Conservation (phyloP, 2,113 vertebrate genomes). For the Microtus montanus region DNA sequence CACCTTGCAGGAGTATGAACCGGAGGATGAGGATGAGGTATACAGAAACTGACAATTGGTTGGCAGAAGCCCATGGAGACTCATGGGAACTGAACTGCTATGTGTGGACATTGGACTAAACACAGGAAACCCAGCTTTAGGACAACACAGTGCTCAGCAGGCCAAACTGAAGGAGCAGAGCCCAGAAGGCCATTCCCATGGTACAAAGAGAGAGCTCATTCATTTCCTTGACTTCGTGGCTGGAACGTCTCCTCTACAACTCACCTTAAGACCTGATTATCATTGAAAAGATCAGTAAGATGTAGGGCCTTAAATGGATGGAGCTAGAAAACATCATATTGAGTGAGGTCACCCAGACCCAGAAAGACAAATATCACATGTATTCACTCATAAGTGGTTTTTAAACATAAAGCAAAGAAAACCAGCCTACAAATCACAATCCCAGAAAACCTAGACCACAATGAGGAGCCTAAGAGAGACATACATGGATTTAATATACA, state of each 20-base stretch:
- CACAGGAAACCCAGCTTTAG: background rate
- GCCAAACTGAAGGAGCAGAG: background rate
- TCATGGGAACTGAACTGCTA: background rate
- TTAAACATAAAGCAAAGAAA: no score
- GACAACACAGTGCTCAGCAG: background rate
- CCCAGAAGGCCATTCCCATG: background rate
- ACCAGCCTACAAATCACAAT: no score
- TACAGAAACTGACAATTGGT: background rate
- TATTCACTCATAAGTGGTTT: no score
- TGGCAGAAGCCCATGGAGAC: background rate
- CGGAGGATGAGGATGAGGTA: background rate
- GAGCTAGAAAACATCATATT: no score
- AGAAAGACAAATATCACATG: no score
- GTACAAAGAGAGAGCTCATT: background rate
- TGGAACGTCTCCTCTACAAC: background rate
- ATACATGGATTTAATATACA: no score
- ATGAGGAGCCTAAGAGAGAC: no score
- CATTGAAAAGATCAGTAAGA: no score
- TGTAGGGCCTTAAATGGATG: no score
- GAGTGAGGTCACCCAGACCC: no score
- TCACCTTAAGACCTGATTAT: background rate
- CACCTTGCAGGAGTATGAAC: conserved; percentile 36
- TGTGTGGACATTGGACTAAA: background rate
- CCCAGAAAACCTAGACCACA: no score
- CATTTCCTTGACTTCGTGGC: background rate